Evolutionary conservation across 2,888 invertebrate species (phyloP), one percentile per base, ranked within the genome.

Genomic region (Oscheius myriophilus): DNA sequence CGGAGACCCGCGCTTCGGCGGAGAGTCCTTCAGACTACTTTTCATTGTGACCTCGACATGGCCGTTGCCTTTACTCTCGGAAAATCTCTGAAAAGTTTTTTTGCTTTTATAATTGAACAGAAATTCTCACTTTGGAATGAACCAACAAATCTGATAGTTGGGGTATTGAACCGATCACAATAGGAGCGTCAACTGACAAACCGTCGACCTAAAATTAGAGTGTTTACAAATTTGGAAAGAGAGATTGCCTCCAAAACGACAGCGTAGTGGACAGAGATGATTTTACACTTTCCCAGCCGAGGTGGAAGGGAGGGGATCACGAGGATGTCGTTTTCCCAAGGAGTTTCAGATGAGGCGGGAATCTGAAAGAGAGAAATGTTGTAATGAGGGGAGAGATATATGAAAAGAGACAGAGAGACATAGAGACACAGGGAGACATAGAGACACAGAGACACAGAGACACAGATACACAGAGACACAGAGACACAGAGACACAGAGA

Each of bases 81-180:
- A 39, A 23, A 57, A 67, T 42, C 45, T 67, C 49, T 67, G 11
- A 68, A 71, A 39, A 65, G n/a, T 45, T 55, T 9, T 42, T 53
- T 42, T 23, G 43, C n/a, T 26, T 16, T n/a, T 16, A 18, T 25
- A 14, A 54, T 54, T 18, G 9, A 18, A n/a, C 23, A 39, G 6
- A 25, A 25, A 53, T 23, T 16, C 33, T n/a, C 26, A 73, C 69
- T 53, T 80, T 80, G 14, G 78, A 78, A 58, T 80, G 78, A 12
- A 72, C 71, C 14, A 80, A 41, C 11, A 85, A 71, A 45, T 83
- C 82, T 0, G 82, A 76, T 26, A 85, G 64, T 45, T 82, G 75
- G 0, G 86, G 86, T 66, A 86, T 85, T 16, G 86, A 82, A n/a
- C 86, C 86, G 53, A 86, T 76, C 0, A 83, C 73, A 18, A 86